Evolutionary conservation across 2,797 vertebrate species (phyloP), one percentile per base, ranked within the genome.

Genomic region (Bovichtus variegatus): DNA sequence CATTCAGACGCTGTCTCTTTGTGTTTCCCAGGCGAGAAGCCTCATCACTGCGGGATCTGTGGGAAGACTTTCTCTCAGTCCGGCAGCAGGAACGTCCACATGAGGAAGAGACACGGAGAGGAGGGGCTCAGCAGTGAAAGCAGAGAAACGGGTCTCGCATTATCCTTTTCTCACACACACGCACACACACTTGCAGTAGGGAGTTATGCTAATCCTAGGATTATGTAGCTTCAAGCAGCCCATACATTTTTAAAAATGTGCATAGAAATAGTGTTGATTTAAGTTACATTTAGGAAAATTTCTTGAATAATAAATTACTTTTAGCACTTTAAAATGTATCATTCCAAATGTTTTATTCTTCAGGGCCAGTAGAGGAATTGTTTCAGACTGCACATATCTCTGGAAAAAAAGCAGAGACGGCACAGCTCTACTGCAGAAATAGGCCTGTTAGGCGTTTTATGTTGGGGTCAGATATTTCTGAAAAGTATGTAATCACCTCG

Each of bases 41-140:
- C 98, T 40, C 98, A 99, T 83, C 96, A 97, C 85, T 99, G 98
- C 84, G 96, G 96, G 77, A 96, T 98, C 84, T 99, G 98, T 81
- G 97, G 97, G 57, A 99, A 99, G 94, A 98, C 96, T 0, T 99
- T 99, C 93, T 99, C 98, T 83, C 98, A 99, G 93, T 99, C 98
- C 9, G 98, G 98, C 76, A 99, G 98, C 94, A 96, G 98, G 75
- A 99, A 99, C 18, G 97, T 99, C 72, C 98, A 99, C 82, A 96
- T 99, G 95, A 97, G 95, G 92, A 99, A 99, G 90, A 95, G 97
- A 76, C 98, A 99, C 60, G 93, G 94, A 43, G 94, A 94, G 62
- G 92, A 94, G 9, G 81, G 87, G 6, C 89, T 91, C 15, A 3
- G 80, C 38, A 72, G 80, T 2, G 93, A 95, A 59, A 82, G 89